Evolutionary conservation across 2,797 vertebrate genomes (phyloP).

Genomic region (Cuculus canorus): DNA sequence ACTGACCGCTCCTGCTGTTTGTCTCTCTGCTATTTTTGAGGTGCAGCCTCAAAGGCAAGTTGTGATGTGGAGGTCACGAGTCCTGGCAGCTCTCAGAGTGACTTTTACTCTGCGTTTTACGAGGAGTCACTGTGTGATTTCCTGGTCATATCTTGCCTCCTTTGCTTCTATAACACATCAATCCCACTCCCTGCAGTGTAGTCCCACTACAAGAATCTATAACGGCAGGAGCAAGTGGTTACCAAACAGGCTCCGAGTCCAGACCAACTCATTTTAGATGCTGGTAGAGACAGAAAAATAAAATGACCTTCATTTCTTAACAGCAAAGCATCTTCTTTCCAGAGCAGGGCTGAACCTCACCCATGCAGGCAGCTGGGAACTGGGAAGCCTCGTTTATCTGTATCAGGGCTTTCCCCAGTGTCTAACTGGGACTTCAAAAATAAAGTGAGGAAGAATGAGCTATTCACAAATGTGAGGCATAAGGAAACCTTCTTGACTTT

Average conservation of each 20-base stretch:
- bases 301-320: not conserved
- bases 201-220: not conserved
- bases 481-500: not conserved
- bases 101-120: not conserved
- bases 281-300: not conserved
- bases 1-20: not conserved
- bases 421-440: not conserved
- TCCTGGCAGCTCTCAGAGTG: too few relatives aligned
- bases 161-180: not conserved
- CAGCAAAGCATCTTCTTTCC: not conserved
- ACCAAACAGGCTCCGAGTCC: not conserved
- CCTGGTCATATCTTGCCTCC: not conserved
- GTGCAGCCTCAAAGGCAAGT: not conserved
- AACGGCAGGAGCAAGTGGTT: not conserved
- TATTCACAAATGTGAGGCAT: not conserved
- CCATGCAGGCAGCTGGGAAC: not conserved
- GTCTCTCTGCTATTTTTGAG: accelerated
- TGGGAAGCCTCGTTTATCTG: not conserved
- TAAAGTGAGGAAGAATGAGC: not conserved
- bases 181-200: not conserved
- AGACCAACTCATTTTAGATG: not conserved
- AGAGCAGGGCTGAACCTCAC: not conserved
- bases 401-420: not conserved
- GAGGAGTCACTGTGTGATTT: not conserved
- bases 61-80: not conserved